A percentile compares a stretch with the other conserved stretches of the same genome.
Conservation (phyloP, 2,797 vertebrate genomes). For the Crax fasciolata region DNA sequence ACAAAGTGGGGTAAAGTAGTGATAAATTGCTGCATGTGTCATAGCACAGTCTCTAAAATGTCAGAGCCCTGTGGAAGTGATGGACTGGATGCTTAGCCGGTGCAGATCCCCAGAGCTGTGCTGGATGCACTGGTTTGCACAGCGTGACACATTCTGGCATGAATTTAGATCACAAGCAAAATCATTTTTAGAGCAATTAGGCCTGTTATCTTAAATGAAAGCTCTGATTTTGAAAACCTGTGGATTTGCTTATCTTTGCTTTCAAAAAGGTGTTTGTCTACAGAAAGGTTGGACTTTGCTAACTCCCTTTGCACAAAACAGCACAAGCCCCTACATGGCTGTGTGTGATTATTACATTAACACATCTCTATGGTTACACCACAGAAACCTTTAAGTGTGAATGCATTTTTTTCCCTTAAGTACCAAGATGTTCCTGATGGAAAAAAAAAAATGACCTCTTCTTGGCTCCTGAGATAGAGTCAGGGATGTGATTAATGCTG, state of each 20-base stretch:
- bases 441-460: slow-evolving; percentile 74
- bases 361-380: slow-evolving; percentile 77
- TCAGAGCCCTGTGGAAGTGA: slow-evolving; percentile 42
- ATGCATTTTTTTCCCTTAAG: slow-evolving; percentile 71
- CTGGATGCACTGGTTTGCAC: not conserved
- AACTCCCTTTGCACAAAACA: slow-evolving; percentile 45
- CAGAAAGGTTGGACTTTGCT: slow-evolving; percentile 22
- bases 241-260: not conserved
- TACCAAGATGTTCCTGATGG: slow-evolving; percentile 74
- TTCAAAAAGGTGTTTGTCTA: not conserved
- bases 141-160: not conserved
- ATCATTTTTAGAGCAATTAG: not conserved
- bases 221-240: not conserved
- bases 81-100: slow-evolving; percentile 18
- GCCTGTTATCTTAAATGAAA: not conserved
- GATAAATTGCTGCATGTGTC: not conserved
- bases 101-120: not conserved
- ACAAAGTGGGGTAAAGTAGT: not conserved
- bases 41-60: not conserved
- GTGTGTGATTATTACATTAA: slow-evolving; percentile 76
- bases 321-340: slow-evolving; percentile 59
- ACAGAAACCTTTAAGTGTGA: slow-evolving; percentile 75
- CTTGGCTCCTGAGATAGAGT: slow-evolving; percentile 71
- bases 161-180: not conserved
- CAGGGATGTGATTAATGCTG: slow-evolving; percentile 76